Conservation (phyloP, 2,888 invertebrate genomes). For the Aplocera efformata region DNA sequence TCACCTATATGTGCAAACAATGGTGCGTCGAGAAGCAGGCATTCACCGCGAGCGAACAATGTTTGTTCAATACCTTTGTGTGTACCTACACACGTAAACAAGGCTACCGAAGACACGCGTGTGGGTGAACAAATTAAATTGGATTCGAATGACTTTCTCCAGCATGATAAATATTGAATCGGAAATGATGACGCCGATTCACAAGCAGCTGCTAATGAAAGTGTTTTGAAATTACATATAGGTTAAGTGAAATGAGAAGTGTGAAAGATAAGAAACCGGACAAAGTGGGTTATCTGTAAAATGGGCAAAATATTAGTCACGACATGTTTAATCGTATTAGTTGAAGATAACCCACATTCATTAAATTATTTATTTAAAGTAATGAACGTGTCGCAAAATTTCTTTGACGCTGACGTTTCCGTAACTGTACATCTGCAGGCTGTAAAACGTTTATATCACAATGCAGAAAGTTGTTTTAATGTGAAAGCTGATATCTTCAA, state of each 20-base stretch:
- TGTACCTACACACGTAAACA: slow-evolving; percentile 9
- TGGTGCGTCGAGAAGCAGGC: slow-evolving; percentile 36
- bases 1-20: slow-evolving; percentile 59
- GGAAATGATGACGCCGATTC: slow-evolving; percentile 12
- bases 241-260: not conserved
- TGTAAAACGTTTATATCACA: slow-evolving; percentile 20
- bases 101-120: slow-evolving; percentile 13
- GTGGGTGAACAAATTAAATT: slow-evolving; percentile 7
- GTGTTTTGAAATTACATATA: slow-evolving; percentile 2
- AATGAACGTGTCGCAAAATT: slow-evolving; percentile 2
- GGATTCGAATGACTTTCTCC: slow-evolving; percentile 20
- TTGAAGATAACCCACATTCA: slow-evolving; percentile 18
- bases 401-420: slow-evolving; percentile 1
- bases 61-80: slow-evolving; percentile 41
- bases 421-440: slow-evolving; percentile 6
- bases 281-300: slow-evolving; percentile 15
- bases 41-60: slow-evolving; percentile 30
- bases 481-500: slow-evolving; percentile 22
- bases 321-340: slow-evolving; percentile 21
- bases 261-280: not conserved
- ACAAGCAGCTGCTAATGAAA: slow-evolving; percentile 6
- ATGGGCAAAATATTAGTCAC: slow-evolving; percentile 15
- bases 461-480: slow-evolving; percentile 23
- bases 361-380: slow-evolving; percentile 8
- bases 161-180: slow-evolving; percentile 20